Base-by-base conservation (phyloP, 2,113 vertebrate species). In the Lampris megalopsis region DNA sequence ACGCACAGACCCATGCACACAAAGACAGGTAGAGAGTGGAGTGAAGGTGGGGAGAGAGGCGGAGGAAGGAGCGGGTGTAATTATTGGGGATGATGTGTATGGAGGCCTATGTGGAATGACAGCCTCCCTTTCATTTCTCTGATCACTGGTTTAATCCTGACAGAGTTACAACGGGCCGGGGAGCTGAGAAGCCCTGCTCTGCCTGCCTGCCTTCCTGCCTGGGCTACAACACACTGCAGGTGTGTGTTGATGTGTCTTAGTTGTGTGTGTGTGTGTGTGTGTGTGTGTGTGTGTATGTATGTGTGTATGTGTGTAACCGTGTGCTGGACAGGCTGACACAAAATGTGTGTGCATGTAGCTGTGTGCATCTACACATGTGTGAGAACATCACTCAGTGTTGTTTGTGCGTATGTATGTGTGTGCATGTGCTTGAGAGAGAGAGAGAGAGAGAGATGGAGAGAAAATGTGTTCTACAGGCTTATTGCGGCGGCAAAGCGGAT, bases 61-160 rank as follows among this genome's bases (percentile, higher is more conserved):
- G 45, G 71, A 75, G 69, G 83, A 87, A 83, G 75, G 71, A 82
- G 83, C 86, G 81, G 79, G 90, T 89, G 86, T 93, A 91, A 93
- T 93, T 92, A 92, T 86, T 81, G 77, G 81, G 80, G 82, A 88
- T 88, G 91, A 90, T 92, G 89, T 87, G 88, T 87, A 86, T 68
- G 83, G 89, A 85, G 77, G 87, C 83, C 89, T 75, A 90, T 88
- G 85, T 71, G 85, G 81, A 88, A 85, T 77, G 93, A 90, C 90
- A 86, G 89, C 90, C 82, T 87, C 70, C 87, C 91, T 91, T 92
- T 93, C 85, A 92, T 92, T 92, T 89, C 88, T 86, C 89, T 91
- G 88, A 92, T 92, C 88, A 85, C 80, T 88, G 81, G 82, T 89
- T 92, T 91, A 90, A 92, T 92, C 89, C 91, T 86, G 86, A 88